These are phyloP conservation scores for Cerceris ruficornis DNA, from an alignment of 2,888 invertebrate genomes.

Conservation along the genomic window DNA sequence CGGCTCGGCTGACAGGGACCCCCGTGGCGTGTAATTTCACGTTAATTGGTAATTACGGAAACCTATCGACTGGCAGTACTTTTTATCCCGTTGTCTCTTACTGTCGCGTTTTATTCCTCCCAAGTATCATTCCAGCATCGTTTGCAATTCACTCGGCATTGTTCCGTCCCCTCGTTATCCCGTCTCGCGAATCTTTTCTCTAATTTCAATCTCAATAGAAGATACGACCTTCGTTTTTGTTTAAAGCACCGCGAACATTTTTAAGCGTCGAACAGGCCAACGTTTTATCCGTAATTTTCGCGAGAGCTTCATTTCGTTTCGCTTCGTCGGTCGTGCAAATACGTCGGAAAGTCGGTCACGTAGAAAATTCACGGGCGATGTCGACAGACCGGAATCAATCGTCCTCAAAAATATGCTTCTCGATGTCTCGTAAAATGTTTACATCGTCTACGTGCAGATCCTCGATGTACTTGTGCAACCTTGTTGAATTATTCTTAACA, in stretches of 20 bases:
- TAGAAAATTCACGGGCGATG: conserved; percentile 37
- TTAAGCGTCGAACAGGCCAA: background rate
- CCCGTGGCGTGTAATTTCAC: conserved; percentile 67
- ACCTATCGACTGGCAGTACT: conserved; percentile 45
- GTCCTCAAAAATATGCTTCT: background rate
- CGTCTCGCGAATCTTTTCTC: too few relatives aligned
- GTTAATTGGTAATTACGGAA: conserved; percentile 74
- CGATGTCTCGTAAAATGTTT: background rate
- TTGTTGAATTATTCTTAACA: too few relatives aligned
- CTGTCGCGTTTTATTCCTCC: conserved; percentile 3
- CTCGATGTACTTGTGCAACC: background rate
- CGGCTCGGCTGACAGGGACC: conserved; percentile 44
- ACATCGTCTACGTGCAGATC: background rate
- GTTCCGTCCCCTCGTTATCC: too few relatives aligned
- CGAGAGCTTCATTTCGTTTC: conserved; percentile 11
- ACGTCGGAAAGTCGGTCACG: conserved; percentile 34
- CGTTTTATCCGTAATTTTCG: background rate
- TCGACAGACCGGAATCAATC: background rate
- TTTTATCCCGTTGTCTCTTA: conserved; percentile 17
- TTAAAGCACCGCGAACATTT: background rate
- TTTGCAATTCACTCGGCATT: too few relatives aligned
- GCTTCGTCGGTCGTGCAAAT: conserved; percentile 7
- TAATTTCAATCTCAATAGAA: too few relatives aligned
- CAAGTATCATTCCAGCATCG: too few relatives aligned
- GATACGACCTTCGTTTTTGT: too few relatives aligned